Evolutionary conservation across 1,140 invertebrate species (phyloP).

Genomic region (Philotrypesis tridentata): DNA sequence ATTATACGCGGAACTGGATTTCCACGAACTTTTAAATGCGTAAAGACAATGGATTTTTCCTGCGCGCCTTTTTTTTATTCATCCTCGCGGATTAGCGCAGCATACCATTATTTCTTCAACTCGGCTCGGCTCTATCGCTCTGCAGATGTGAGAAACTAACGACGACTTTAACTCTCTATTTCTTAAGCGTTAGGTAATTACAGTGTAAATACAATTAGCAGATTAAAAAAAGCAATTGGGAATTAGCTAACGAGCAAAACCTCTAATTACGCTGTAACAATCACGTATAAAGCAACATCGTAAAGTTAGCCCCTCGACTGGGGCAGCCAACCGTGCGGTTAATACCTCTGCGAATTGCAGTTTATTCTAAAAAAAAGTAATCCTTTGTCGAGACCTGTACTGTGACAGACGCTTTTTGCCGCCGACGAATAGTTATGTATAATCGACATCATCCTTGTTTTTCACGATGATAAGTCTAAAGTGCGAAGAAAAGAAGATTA

Average conservation of each 20-base stretch:
- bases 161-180: neutral
- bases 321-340: constrained; percentile 20
- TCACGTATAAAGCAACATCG: constrained; percentile 19
- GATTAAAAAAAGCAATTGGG: constrained; percentile 27
- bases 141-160: neutral
- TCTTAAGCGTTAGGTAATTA: constrained; percentile 12
- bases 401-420: neutral
- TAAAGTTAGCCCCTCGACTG: neutral
- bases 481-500: neutral
- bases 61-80: no score
- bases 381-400: neutral
- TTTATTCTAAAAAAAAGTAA: constrained; percentile 25
- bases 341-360: constrained; percentile 20
- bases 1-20: neutral
- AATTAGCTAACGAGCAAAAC: constrained; percentile 45
- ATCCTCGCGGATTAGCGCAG: neutral
- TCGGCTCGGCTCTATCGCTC: no score
- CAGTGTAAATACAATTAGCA: constrained; percentile 15
- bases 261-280: constrained; percentile 44
- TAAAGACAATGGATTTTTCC: neutral
- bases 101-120: no score
- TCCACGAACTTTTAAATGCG: neutral
- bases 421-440: neutral
- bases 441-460: neutral
- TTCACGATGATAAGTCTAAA: neutral